phyloP scores from a whole-genome alignment of 2,113 vertebrate species.

The Protomyctophum bolini region DNA sequence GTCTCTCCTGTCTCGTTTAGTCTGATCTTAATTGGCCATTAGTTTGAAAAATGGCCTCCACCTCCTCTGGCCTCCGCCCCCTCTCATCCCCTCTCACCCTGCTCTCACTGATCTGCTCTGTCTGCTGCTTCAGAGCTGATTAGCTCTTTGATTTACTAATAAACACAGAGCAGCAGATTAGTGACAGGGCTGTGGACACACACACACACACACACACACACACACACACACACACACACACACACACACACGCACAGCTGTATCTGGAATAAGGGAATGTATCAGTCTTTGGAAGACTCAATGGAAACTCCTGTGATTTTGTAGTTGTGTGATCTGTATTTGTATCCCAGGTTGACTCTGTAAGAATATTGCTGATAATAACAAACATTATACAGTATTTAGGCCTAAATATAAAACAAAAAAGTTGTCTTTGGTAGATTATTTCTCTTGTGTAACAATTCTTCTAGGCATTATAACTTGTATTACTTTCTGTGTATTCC shows the following conservation, averaged over 20 bases:
- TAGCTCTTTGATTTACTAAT: conserved; percentile 80
- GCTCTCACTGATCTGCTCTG: conserved; percentile 47
- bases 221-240: not conserved
- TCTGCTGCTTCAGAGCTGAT: conserved; percentile 74
- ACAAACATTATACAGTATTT: no score
- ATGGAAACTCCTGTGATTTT: conserved; percentile 6
- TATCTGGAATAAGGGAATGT: not conserved
- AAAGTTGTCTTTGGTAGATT: no score
- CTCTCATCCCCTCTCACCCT: conserved; percentile 28
- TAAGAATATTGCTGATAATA: no score
- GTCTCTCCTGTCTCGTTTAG: conserved; percentile 76
- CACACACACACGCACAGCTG: not conserved
- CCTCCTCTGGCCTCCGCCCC: conserved; percentile 43
- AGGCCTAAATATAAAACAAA: no score
- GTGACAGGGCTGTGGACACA: conserved; percentile 17
- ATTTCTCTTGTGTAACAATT: no score
- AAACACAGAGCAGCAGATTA: conserved; percentile 76
- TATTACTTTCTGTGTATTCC: no score
- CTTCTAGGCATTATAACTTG: no score
- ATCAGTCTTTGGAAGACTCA: not conserved
- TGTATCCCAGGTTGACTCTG: no score
- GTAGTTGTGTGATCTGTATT: no score
- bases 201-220: not conserved
- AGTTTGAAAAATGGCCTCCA: conserved; percentile 76
- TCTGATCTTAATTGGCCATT: conserved; percentile 80